phyloP scores from a whole-genome alignment of 2,797 vertebrate species.

The Fundulus diaphanus region DNA sequence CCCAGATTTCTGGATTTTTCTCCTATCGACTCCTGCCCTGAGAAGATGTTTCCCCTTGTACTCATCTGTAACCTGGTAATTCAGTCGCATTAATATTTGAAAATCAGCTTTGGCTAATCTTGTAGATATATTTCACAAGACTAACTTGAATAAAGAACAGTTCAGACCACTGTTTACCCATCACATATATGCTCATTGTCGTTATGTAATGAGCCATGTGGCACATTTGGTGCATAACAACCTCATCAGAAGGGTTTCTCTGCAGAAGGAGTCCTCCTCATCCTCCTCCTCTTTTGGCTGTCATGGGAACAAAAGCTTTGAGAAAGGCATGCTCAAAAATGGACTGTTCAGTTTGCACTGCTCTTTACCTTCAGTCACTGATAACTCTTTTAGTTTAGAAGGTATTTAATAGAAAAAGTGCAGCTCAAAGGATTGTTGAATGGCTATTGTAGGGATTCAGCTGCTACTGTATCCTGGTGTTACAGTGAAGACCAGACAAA shows the following conservation, averaged over 20 bases:
- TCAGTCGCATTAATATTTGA: slow-evolving; percentile 17
- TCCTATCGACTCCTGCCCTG: slow-evolving; percentile 15
- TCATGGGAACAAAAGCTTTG: slow-evolving; percentile 61
- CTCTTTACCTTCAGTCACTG: slow-evolving; percentile 19
- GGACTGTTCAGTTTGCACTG: slow-evolving; percentile 22
- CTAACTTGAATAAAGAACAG: slow-evolving; percentile 9
- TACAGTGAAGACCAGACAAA: background rate
- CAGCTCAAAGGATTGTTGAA: slow-evolving; percentile 2
- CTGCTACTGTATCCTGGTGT: background rate
- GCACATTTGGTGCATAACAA: slow-evolving; percentile 12
- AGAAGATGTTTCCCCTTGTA: background rate
- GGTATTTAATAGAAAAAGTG: slow-evolving; percentile 8
- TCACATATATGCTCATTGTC: background rate
- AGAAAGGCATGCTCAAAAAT: slow-evolving; percentile 28
- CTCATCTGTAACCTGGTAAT: slow-evolving; percentile 11
- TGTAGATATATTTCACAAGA: slow-evolving; percentile 3
- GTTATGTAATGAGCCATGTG: slow-evolving; percentile 8
- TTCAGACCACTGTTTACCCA: background rate
- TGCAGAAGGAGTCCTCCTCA: slow-evolving; percentile 17
- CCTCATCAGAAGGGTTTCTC: slow-evolving; percentile 28
- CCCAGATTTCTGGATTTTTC: slow-evolving; percentile 51
- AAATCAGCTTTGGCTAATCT: slow-evolving; percentile 25
- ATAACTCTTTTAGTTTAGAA: slow-evolving; percentile 13
- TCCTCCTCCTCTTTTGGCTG: slow-evolving; percentile 38
- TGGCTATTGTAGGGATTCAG: background rate